Percentiles rank a stretch among this genome's conserved stretches.
These are phyloP conservation scores for Cavia porcellus DNA, from an alignment of 2,113 vertebrate genomes.

Conservation along the genomic window DNA sequence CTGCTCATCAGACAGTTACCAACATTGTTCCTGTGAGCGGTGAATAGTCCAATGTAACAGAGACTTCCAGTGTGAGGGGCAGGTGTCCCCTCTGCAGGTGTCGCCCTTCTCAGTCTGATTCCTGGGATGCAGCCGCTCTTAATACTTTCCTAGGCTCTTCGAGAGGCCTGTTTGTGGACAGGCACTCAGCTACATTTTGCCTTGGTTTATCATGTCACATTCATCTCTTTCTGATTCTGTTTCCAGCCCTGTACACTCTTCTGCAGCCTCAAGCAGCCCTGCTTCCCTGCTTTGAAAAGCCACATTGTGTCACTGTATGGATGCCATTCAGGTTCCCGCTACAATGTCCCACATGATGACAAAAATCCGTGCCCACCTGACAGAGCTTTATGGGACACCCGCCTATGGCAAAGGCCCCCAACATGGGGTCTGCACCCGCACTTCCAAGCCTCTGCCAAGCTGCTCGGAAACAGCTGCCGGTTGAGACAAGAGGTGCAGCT, in stretches of 20 bases:
- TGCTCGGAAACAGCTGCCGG: no score
- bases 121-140: not conserved
- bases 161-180: not conserved
- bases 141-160: not conserved
- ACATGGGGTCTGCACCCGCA: no score
- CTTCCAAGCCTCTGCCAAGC: no score
- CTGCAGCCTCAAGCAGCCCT: not conserved
- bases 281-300: not conserved
- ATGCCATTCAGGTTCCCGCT: no score
- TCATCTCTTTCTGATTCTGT: not conserved
- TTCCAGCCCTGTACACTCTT: not conserved
- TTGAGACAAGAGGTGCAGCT: no score
- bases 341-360: no score
- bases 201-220: accelerated
- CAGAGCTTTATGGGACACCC: no score
- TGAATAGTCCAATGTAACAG: not conserved
- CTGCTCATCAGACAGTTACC: not conserved
- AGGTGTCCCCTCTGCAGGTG: no score
- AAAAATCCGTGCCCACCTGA: no score
- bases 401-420: no score
- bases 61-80: not conserved
- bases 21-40: accelerated
- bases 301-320: not conserved
- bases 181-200: not conserved
- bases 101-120: not conserved